Conservation (phyloP, 2,797 vertebrate species). For the Macropus fuliginosus region DNA sequence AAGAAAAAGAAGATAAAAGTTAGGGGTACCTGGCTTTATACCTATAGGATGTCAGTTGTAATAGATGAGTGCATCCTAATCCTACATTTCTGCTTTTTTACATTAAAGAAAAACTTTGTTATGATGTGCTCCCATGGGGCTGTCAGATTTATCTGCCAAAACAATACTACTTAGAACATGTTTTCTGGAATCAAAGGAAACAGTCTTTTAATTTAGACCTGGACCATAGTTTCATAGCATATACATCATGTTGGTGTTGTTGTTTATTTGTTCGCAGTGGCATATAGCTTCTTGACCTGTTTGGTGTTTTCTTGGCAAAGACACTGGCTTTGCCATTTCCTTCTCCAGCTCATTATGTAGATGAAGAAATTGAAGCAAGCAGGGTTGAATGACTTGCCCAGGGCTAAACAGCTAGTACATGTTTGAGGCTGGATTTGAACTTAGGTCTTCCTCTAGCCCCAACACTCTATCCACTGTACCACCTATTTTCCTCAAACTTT, state of each 20-base stretch:
- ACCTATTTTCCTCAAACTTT: no score
- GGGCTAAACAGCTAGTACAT: not conserved
- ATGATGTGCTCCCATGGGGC: not conserved
- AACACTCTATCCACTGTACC: not conserved
- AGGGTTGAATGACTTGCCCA: not conserved
- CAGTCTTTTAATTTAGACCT: not conserved
- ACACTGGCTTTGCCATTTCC: not conserved
- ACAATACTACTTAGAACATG: not conserved
- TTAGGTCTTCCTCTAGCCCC: not conserved
- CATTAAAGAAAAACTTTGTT: not conserved
- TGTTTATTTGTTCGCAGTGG: not conserved
- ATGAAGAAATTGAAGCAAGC: not conserved
- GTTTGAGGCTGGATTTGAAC: not conserved
- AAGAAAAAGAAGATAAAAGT: constrained; percentile 13
- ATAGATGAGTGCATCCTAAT: not conserved
- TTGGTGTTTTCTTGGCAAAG: not conserved
- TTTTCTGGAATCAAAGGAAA: not conserved
- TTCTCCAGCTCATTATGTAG: not conserved
- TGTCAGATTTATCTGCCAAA: constrained; percentile 1
- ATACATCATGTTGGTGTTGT: not conserved
- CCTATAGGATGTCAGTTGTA: not conserved
- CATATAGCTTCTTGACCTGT: not conserved
- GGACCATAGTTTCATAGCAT: not conserved
- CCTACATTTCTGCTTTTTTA: not conserved
- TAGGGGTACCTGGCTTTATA: constrained; percentile 20